These are phyloP conservation scores for Tetramorium alpestre DNA, from an alignment of 1,140 invertebrate species.

Conservation along the genomic window DNA sequence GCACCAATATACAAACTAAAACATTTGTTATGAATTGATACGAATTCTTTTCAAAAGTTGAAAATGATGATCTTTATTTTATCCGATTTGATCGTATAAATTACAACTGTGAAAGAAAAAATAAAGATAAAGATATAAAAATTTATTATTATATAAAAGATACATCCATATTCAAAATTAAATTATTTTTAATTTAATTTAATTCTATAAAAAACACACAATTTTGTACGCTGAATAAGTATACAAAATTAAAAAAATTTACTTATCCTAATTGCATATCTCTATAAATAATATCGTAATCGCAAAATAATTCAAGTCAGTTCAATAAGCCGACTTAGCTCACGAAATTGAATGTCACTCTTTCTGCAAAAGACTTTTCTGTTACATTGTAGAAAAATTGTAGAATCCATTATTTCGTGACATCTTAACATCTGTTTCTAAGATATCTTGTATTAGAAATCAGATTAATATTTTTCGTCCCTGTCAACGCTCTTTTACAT, in stretches of 20 bases:
- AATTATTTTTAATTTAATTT: neutral
- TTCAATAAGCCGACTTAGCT: neutral
- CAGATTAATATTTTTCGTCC: neutral
- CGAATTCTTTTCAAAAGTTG: neutral
- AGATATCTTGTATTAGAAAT: constrained; percentile 4
- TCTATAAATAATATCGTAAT: neutral
- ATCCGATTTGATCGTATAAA: neutral
- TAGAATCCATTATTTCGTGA: neutral
- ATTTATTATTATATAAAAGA: neutral
- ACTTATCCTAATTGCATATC: neutral
- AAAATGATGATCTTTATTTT: neutral
- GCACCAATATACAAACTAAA: neutral
- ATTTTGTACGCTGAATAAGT: neutral
- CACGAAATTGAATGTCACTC: neutral
- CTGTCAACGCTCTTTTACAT: neutral
- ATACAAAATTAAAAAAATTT: neutral
- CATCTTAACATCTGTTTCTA: neutral
- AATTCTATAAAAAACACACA: neutral
- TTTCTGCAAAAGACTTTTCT: neutral
- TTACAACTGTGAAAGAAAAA: neutral
- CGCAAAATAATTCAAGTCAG: neutral
- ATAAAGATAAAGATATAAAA: neutral
- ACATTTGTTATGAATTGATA: neutral
- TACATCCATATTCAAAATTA: neutral
- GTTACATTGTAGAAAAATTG: neutral